Evolutionary conservation across 2,888 invertebrate genomes (phyloP).

Genomic region (Lithophane semibrunnea): DNA sequence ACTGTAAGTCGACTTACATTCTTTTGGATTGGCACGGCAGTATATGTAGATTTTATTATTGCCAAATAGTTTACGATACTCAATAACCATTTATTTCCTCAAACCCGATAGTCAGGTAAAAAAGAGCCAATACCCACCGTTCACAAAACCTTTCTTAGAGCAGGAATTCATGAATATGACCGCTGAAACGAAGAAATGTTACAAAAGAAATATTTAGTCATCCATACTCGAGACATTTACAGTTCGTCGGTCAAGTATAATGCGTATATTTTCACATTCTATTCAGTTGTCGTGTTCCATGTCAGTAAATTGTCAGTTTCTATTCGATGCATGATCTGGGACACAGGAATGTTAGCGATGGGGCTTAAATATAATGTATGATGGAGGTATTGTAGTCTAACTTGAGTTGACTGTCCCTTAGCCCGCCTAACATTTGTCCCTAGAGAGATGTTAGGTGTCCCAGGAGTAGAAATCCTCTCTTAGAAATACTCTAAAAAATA

Average conservation of each 20-base stretch:
- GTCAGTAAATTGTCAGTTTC: neutral
- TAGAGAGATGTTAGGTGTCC: neutral
- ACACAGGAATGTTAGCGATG: neutral
- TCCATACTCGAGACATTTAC: slow-evolving; percentile 28
- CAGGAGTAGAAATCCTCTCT: too few species aligned
- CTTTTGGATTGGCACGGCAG: too few species aligned
- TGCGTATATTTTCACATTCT: slow-evolving; percentile 20
- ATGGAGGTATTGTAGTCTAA: neutral
- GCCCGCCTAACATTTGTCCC: too few species aligned
- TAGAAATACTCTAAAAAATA: too few species aligned
- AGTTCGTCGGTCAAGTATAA: slow-evolving; percentile 34
- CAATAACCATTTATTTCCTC: slow-evolving; percentile 22
- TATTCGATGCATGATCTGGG: slow-evolving; percentile 10
- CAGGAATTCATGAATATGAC: slow-evolving; percentile 24
- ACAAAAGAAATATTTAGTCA: slow-evolving; percentile 48
- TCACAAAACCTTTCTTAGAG: slow-evolving; percentile 21
- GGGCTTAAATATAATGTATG: neutral
- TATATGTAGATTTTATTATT: neutral
- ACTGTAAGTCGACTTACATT: too few species aligned
- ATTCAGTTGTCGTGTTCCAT: slow-evolving; percentile 27
- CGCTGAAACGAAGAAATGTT: slow-evolving; percentile 17
- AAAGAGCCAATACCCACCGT: neutral
- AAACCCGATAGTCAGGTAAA: neutral
- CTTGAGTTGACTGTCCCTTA: neutral
- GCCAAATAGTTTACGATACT: slow-evolving; percentile 4